These are phyloP conservation scores for Holacanthus passer DNA, from an alignment of 2,113 vertebrate species.

Conservation along the genomic window DNA sequence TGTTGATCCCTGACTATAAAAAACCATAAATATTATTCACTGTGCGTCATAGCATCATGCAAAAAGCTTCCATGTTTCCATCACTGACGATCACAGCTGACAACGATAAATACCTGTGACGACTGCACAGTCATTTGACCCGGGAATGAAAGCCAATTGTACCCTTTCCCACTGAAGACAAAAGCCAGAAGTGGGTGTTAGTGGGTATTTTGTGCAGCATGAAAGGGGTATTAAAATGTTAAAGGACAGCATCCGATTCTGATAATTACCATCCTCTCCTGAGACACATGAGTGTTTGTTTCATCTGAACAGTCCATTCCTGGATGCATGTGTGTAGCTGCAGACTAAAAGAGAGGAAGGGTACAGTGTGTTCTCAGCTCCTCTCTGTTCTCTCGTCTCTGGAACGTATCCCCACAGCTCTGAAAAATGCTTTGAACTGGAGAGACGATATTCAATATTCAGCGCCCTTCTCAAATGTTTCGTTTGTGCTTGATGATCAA, in stretches of 20 bases:
- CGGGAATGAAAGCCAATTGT: no score
- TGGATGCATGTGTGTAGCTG: conserved; percentile 2
- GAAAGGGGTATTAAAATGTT: no score
- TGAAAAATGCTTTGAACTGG: conserved; percentile 48
- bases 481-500: conserved; percentile 15
- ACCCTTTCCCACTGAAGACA: no score
- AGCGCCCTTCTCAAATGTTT: conserved; percentile 39
- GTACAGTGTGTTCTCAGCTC: conserved; percentile 45
- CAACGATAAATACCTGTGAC: no score
- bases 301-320: background rate
- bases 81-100: no score
- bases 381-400: conserved; percentile 38
- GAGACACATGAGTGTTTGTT: background rate
- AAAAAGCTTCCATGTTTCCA: no score
- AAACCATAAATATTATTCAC: no score
- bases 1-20: no score
- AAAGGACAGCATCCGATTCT: background rate
- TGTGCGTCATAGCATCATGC: no score
- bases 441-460: conserved; percentile 62
- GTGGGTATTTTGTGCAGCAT: no score
- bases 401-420: conserved; percentile 24
- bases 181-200: no score
- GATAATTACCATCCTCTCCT: background rate
- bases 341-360: conserved; percentile 18
- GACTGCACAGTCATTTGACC: no score